Base-by-base conservation (phyloP, 2,113 vertebrate genomes). In the Anhinga rufa region DNA sequence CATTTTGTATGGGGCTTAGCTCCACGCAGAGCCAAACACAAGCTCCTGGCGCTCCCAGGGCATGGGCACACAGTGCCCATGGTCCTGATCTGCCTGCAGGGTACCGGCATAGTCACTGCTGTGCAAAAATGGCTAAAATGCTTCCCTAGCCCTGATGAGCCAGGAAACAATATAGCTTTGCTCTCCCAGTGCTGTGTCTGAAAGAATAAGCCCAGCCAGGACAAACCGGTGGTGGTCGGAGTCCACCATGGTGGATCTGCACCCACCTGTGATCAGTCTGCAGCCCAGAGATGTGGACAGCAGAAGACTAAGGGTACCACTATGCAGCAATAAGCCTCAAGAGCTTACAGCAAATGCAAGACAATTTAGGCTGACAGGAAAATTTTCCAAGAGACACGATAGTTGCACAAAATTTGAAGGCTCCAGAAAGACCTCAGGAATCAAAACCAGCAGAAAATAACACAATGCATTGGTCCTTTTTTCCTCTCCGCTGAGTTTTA, bases 341-440 rank as follows among this genome's bases (percentile, higher is more conserved):
- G 75, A 92, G 29, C 58, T 88, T 93, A 70, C 48, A 90, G 71
- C 24, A 65, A 94, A 89, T 69, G 78, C 64, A 92, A 68, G 75
- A 88, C 78, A 48, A 80, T 87, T 93, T 85, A 88, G 58, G 81
- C 84, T 85, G 82, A 96, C 84, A 80, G 84, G 75, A 93, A 91
- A 88, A 77, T 77, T 93, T 91, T 89, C 92, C 31, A 69, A 82
- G 78, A 93, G 78, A 90, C 58, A 80, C 0, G 1, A 70, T 55
- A 95, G 91, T 90, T 96, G 82, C 61, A 93, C 57, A 72, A 93
- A 95, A 96, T 84, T 69, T 72, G 74, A 95, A 89, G 65, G 69
- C 62, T 87, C 54, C 46, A 66, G 46, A 88, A 92, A 72, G 54
- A 88, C 82, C 46, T 85, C 62, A 51, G 54, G 49, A 82, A 70